Conservation (phyloP, 2,113 vertebrate genomes). For the Amblyopsis rosae region DNA sequence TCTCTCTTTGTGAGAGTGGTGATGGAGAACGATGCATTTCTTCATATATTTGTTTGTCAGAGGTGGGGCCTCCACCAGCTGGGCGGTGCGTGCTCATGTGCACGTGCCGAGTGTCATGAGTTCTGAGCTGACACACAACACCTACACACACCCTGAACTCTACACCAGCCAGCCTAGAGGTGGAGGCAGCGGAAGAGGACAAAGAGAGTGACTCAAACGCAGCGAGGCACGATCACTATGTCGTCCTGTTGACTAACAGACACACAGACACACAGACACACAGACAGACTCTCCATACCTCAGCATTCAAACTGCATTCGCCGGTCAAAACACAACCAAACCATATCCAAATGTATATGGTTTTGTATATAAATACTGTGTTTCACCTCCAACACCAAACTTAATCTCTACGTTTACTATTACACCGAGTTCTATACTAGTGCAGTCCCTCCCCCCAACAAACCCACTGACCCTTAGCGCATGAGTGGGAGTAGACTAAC, state of each 20-base stretch:
- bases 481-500: slow-evolving; percentile 25
- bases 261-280: slow-evolving; percentile 24
- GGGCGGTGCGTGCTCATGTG: slow-evolving; percentile 75
- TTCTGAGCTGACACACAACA: slow-evolving; percentile 60
- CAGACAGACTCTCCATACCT: background rate
- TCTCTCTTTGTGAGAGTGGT: slow-evolving; percentile 70
- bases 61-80: slow-evolving; percentile 59
- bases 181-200: background rate
- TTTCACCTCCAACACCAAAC: slow-evolving; percentile 10
- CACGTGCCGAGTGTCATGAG: slow-evolving; percentile 78
- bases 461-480: slow-evolving; percentile 63
- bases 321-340: no score
- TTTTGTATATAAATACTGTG: no score
- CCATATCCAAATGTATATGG: no score
- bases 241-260: no score
- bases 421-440: slow-evolving; percentile 22
- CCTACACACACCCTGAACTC: slow-evolving; percentile 52
- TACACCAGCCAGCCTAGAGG: slow-evolving; percentile 17
- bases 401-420: slow-evolving; percentile 25
- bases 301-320: no score
- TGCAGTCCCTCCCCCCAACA: slow-evolving; percentile 57
- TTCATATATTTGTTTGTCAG: slow-evolving; percentile 71
- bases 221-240: no score
- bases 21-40: background rate
- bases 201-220: background rate